These are phyloP conservation scores for Centropus unirufus DNA, from an alignment of 2,113 vertebrate species.

Conservation along the genomic window DNA sequence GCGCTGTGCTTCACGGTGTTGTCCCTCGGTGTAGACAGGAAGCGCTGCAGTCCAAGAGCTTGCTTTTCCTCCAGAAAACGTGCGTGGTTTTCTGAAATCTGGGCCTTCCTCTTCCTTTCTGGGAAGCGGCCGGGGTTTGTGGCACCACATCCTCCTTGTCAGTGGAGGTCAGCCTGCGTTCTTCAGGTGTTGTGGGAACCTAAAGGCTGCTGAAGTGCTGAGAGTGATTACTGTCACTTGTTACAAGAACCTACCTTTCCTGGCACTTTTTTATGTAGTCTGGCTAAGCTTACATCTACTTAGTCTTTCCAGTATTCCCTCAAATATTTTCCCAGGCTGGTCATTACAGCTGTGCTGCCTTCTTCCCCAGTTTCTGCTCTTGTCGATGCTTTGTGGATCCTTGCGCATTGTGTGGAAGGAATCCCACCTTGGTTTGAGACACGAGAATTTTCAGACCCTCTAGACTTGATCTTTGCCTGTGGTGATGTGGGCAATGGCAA, in stretches of 20 bases:
- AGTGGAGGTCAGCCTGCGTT: not conserved
- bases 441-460: not conserved
- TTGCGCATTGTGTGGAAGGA: not conserved
- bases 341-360: accelerated
- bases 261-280: not conserved
- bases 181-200: accelerated
- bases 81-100: not conserved
- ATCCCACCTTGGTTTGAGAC: not conserved
- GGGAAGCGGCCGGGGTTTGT: accelerated
- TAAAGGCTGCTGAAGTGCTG: accelerated
- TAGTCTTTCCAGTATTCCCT: not conserved
- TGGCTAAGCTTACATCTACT: not conserved
- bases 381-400: not conserved
- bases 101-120: accelerated
- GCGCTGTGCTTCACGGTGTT: accelerated
- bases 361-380: not conserved
- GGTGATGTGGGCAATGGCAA: accelerated
- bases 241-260: not conserved
- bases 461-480: too few relatives aligned
- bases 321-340: not conserved
- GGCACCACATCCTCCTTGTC: accelerated
- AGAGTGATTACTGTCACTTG: not conserved
- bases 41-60: not conserved
- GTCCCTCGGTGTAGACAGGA: accelerated
- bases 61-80: not conserved